Conservation (phyloP, 2,113 vertebrate genomes). For the Edolisoma coerulescens region DNA sequence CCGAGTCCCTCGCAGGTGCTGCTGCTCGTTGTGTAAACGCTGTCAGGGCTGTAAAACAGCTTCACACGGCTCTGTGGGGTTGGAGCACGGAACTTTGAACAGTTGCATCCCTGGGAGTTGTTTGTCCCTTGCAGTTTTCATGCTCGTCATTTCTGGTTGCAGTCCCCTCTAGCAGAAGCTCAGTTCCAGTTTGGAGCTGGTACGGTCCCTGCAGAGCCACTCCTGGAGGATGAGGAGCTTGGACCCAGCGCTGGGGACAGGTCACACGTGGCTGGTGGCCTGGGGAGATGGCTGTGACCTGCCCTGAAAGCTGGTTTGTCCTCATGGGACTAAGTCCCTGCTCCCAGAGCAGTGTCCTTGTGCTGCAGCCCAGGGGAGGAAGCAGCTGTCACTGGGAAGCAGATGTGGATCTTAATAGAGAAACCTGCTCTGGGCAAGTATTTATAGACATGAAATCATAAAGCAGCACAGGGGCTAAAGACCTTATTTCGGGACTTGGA, state of each 20-base stretch:
- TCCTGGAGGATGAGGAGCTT: accelerated
- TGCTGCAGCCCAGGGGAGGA: background rate
- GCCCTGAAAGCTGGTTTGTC: background rate
- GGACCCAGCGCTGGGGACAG: background rate
- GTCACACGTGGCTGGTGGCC: accelerated
- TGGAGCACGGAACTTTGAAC: accelerated
- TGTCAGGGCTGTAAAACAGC: background rate
- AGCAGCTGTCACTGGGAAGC: background rate
- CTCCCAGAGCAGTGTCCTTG: accelerated
- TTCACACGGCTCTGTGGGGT: accelerated
- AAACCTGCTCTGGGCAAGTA: background rate
- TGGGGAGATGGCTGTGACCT: accelerated
- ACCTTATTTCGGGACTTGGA: background rate
- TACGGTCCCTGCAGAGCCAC: accelerated
- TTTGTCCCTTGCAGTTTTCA: accelerated
- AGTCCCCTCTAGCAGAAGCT: background rate
- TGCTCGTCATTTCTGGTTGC: accelerated
- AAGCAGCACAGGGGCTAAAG: slow-evolving; percentile 12
- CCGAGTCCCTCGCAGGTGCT: accelerated
- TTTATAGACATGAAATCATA: slow-evolving; percentile 28
- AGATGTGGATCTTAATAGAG: background rate
- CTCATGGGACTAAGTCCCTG: background rate
- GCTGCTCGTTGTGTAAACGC: accelerated
- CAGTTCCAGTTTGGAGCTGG: accelerated
- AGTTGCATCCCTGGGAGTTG: too few species aligned